Evolutionary conservation across 2,888 invertebrate species (phyloP), one percentile per base, ranked within the genome.

Genomic region (Orthosia gracilis): DNA sequence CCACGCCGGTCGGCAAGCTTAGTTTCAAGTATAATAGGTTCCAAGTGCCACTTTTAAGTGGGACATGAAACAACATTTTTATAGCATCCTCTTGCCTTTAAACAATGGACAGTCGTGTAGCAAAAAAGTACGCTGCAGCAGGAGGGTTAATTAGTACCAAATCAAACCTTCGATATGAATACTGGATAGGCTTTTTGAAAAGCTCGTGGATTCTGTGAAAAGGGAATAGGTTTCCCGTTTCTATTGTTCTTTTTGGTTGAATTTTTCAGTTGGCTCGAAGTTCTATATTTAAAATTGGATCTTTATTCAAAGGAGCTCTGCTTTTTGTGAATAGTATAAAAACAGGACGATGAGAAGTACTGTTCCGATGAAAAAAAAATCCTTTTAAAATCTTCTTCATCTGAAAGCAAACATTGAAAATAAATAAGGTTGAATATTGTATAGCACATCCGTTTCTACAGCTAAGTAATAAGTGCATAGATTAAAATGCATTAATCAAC

Each of bases 11-110:
- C 85, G 86, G 73, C 86, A 85, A 89, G 91, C 89, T 91, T 91
- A 92, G 92, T 92, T 93, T 90, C 93, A 92, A 92, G 92, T 93
- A 92, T 94, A 94, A 94, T 94, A 93, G 92, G 92, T 93, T 93
- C 93, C 92, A 93, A 94, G 94, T 92, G 93, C 89, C 88, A 83
- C 89, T 88, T 84, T 92, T 90, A 91, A 92, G 90, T 91, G 89
- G 90, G 87, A 90, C 90, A 91, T 89, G 89, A 88, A 89, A 85
- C 84, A 88, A 86, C 79, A 84, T 91, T 91, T 93, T 93, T 91
- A 89, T 91, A 80, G 83, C 87, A 88, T 90, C 89, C 88, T 83
- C 88, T 83, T 85, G 84, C 83, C 80, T 88, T 85, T 78, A 87
- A 87, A 91, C 91, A 92, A 93, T 91, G 88, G 86, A 57, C 73